Percentiles rank a stretch among this genome's conserved stretches.
Evolutionary conservation across 1,140 invertebrate genomes (phyloP).

Genomic region (Druon quercuslanigerum): DNA sequence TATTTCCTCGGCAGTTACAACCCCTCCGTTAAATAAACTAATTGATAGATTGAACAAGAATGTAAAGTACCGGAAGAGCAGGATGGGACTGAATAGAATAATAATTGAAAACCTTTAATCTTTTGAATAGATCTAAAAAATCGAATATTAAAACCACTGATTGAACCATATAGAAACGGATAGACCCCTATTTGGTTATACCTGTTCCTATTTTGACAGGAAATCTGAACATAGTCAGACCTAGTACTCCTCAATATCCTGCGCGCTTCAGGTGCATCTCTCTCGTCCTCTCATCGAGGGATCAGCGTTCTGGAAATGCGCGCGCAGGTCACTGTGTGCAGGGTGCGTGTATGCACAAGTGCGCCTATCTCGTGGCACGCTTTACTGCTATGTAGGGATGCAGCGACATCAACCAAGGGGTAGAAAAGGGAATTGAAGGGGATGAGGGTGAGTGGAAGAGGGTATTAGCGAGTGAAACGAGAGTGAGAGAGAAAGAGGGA

Average conservation of each 20-base stretch:
- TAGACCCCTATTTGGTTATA: too few relatives aligned
- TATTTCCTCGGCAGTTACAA: too few relatives aligned
- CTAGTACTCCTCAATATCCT: neutral
- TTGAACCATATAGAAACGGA: too few relatives aligned
- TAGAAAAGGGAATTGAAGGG: conserved; percentile 21
- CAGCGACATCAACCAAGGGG: conserved; percentile 12
- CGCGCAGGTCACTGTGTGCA: neutral
- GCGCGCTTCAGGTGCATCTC: neutral
- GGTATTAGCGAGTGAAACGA: conserved; percentile 32
- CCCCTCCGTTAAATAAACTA: too few relatives aligned
- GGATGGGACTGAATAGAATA: too few relatives aligned
- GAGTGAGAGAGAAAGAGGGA: conserved; percentile 40
- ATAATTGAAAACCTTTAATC: too few relatives aligned
- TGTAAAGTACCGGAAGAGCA: too few relatives aligned
- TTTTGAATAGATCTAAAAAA: too few relatives aligned
- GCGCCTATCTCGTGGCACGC: conserved; percentile 18
- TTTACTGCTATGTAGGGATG: conserved; percentile 39
- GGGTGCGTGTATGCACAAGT: neutral
- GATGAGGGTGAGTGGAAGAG: conserved; percentile 27
- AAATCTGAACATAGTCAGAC: neutral
- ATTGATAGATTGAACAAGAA: too few relatives aligned
- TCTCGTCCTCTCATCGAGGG: neutral
- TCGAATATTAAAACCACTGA: too few relatives aligned
- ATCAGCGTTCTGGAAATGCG: neutral
- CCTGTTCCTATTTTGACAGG: too few relatives aligned